Evolutionary conservation across 2,888 invertebrate genomes (phyloP).

Genomic region (Limnephilus marmoratus): DNA sequence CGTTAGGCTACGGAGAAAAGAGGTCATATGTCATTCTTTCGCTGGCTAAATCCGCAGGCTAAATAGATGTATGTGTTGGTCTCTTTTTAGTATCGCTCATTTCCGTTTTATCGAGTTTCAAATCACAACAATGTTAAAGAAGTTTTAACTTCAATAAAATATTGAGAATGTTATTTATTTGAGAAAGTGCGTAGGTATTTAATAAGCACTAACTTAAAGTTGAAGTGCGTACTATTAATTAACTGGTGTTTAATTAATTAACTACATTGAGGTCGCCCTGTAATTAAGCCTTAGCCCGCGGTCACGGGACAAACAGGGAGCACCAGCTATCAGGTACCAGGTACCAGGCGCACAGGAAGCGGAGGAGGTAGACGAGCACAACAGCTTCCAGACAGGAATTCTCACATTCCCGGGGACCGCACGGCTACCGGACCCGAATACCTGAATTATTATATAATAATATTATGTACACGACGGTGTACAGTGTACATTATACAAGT

Average conservation of each 20-base stretch:
- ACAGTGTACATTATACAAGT: neutral
- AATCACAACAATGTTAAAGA: too few relatives aligned
- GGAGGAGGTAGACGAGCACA: neutral
- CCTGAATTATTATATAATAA: conserved; percentile 41
- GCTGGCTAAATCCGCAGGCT: too few relatives aligned
- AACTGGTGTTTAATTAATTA: neutral
- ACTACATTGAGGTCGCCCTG: neutral
- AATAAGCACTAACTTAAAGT: neutral
- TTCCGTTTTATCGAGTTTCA: too few relatives aligned
- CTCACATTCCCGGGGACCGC: conserved; percentile 17
- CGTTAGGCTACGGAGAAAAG: too few relatives aligned
- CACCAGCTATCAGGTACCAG: neutral
- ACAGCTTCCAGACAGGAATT: conserved; percentile 46
- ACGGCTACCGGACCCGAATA: conserved; percentile 38
- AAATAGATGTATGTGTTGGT: too few relatives aligned
- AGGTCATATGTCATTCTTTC: too few relatives aligned
- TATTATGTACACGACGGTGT: neutral
- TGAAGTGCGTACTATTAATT: neutral
- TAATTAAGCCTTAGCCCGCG: conserved; percentile 4
- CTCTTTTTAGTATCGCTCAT: too few relatives aligned
- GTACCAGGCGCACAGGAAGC: neutral
- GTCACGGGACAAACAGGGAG: conserved; percentile 33
- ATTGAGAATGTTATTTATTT: too few relatives aligned
- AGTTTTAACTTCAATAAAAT: too few relatives aligned
- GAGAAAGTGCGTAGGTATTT: neutral